Percentiles rank a stretch among this genome's conserved stretches.
phyloP scores from a whole-genome alignment of 1,140 invertebrate species.

The Drosophila navojoa region DNA sequence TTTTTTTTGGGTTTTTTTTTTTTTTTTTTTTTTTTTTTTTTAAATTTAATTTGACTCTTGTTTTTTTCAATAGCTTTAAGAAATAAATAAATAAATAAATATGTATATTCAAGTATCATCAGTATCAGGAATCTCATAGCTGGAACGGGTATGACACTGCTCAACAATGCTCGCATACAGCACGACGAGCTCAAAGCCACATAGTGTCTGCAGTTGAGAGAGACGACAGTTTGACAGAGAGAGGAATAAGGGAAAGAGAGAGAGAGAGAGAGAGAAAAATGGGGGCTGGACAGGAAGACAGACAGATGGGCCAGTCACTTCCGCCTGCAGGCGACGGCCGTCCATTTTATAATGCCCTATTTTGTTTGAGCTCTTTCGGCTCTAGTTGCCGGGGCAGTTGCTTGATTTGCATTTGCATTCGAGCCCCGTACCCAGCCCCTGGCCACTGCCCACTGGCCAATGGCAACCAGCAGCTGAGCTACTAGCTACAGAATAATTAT shows the following conservation, averaged over 20 bases:
- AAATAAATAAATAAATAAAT: no score
- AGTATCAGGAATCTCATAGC: background rate
- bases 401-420: slow-evolving; percentile 68
- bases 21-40: no score
- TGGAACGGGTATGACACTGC: slow-evolving; percentile 20
- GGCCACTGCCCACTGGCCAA: slow-evolving; percentile 22
- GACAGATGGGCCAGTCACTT: slow-evolving; percentile 61
- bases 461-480: slow-evolving; percentile 12
- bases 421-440: slow-evolving; percentile 22
- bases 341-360: slow-evolving; percentile 54
- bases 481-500: slow-evolving; percentile 45
- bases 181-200: background rate
- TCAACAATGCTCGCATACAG: slow-evolving; percentile 27
- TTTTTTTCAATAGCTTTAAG: no score
- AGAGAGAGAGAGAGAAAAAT: slow-evolving; percentile 16
- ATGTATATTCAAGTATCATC: background rate
- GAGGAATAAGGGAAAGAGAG: background rate
- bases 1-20: no score
- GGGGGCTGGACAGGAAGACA: slow-evolving; percentile 21
- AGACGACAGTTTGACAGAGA: slow-evolving; percentile 12
- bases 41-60: no score
- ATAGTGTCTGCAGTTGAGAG: slow-evolving; percentile 11
- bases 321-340: slow-evolving; percentile 48
- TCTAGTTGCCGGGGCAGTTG: slow-evolving; percentile 49
- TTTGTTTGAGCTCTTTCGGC: slow-evolving; percentile 44